Evolutionary conservation across 2,888 invertebrate species (phyloP), one percentile per base, ranked within the genome.

Genomic region (Dicyrtomina minuta): DNA sequence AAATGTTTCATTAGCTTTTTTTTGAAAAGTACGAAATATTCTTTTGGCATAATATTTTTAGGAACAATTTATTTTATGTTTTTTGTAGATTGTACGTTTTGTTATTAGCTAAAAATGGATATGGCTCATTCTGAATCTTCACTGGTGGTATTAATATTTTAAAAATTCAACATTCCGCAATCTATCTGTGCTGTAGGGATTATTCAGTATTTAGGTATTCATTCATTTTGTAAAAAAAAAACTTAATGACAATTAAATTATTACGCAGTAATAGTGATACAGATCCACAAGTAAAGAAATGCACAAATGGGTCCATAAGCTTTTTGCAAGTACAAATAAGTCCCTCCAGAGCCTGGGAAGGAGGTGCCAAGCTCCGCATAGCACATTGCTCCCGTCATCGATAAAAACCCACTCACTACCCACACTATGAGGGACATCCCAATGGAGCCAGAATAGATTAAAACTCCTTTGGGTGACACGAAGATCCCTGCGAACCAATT

Each of bases 361-460:
- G 4, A n/a, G 58, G 55, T 68, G 73, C 75, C 98, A 72, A 99
- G 84, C 85, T 99, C 98, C 12, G 98, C 96, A 82, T 99, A 99
- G 79, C 97, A 97, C 49, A 97, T 83, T 0, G 98, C 70, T 39
- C 70, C 66, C 15, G 27, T 51, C 22, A 70, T 62, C 24, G 71
- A 91, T 71, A 93, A 86, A 3, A 90, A 78, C 65, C 93, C 93
- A 76, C 91, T 91, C 12, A 88, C 81, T 1, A 86, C 84, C 93
- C 93, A 94, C 64, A 93, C 85, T 27, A 92, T 83, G 6, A 93
- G 83, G 78, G 91, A 90, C 79, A 91, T 84, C 2, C 88, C 93
- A 1, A 93, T 88, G 6, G 92, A 93, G 44, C 92, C 92, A 0
- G 91, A 88, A 24, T 68, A 26, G 77, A 88, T 85, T 77, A 92